Evolutionary conservation across 2,888 invertebrate species (phyloP).

Genomic region (Troglohyphantes excavatus): DNA sequence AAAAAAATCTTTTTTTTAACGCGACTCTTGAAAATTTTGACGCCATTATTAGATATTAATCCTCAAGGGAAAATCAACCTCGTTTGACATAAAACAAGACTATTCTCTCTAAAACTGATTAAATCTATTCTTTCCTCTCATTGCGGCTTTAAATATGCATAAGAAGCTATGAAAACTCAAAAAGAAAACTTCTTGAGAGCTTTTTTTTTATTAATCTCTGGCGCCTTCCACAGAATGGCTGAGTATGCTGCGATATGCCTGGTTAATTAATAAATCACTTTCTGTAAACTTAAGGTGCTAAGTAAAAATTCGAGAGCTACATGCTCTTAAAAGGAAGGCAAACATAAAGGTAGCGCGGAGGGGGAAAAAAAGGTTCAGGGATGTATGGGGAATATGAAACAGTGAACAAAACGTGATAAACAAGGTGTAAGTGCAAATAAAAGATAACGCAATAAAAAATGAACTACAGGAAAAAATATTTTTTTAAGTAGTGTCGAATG

Average conservation of each 20-base stretch:
- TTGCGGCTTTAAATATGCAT: constrained; percentile 76
- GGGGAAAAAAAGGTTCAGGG: constrained; percentile 15
- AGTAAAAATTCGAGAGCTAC: constrained; percentile 61
- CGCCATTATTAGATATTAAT: constrained; percentile 75
- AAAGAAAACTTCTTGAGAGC: constrained; percentile 64
- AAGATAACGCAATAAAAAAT: constrained; percentile 57
- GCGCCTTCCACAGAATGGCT: constrained; percentile 13
- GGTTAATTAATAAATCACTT: constrained; percentile 78
- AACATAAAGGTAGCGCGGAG: constrained; percentile 26
- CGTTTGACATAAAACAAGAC: constrained; percentile 75
- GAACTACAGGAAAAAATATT: not conserved
- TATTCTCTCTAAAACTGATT: constrained; percentile 74
- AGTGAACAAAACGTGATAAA: constrained; percentile 56
- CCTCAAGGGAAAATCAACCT: constrained; percentile 63
- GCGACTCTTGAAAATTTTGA: constrained; percentile 68
- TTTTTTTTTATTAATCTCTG: constrained; percentile 41
- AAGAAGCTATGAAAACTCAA: constrained; percentile 66
- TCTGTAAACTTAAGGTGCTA: constrained; percentile 73
- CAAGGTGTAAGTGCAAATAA: constrained; percentile 56
- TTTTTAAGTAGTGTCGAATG: constrained; percentile 22
- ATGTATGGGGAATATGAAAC: constrained; percentile 34
- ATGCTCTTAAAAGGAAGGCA: constrained; percentile 57
- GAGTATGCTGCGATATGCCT: constrained; percentile 48
- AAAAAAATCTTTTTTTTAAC: constrained; percentile 49
- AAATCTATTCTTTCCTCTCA: constrained; percentile 74